These are phyloP conservation scores for Nyctibius bracteatus DNA, from an alignment of 2,113 vertebrate genomes.

Conservation along the genomic window DNA sequence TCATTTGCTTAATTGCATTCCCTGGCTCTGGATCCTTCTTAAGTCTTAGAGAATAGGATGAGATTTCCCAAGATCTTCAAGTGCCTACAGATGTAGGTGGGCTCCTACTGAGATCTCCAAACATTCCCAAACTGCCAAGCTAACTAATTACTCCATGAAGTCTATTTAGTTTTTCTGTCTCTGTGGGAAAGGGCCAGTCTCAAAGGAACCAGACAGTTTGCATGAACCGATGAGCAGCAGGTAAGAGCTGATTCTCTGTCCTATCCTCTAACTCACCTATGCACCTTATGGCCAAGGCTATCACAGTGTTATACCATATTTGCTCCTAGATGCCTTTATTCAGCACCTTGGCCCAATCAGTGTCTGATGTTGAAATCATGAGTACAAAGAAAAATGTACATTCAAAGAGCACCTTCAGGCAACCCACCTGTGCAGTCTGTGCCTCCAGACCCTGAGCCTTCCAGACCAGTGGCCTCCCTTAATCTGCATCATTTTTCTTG, in stretches of 20 bases:
- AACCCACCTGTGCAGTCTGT: background rate
- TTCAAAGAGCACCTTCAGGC: background rate
- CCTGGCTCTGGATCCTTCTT: background rate
- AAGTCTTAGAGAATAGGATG: background rate
- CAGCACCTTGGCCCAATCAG: background rate
- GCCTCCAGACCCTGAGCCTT: background rate
- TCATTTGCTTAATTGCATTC: background rate
- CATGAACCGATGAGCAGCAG: background rate
- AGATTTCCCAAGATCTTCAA: background rate
- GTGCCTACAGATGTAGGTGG: background rate
- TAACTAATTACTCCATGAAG: background rate
- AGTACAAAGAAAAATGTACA: background rate
- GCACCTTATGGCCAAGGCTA: background rate
- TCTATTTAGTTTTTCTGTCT: background rate
- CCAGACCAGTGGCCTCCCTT: background rate
- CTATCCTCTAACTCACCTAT: background rate
- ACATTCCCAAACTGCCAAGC: background rate
- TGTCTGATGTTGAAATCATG: background rate
- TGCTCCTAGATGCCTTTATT: background rate
- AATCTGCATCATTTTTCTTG: background rate
- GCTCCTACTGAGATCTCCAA: background rate
- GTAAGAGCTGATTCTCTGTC: background rate
- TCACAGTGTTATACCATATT: background rate
- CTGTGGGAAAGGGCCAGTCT: background rate
- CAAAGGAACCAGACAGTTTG: background rate